Evolutionary conservation across 2,888 invertebrate species (phyloP).

Genomic region (Graphium colonna): DNA sequence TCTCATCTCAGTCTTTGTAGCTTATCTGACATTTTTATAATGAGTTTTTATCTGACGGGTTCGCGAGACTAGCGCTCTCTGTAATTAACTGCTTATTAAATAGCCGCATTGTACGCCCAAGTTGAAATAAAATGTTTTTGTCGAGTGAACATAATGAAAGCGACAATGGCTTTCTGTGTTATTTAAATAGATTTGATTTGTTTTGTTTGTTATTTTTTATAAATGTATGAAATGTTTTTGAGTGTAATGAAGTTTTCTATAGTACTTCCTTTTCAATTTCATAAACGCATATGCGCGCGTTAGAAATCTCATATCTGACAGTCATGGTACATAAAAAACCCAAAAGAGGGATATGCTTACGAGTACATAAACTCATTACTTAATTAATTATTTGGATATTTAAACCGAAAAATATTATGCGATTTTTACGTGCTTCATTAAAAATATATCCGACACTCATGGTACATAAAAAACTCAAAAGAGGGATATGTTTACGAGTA

Average conservation of each 20-base stretch:
- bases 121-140: not conserved
- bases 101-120: slow-evolving; percentile 5
- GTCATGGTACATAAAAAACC: not conserved
- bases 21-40: slow-evolving; percentile 23
- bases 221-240: not conserved
- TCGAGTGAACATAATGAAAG: not conserved
- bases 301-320: too few species aligned
- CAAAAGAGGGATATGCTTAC: not conserved
- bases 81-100: slow-evolving; percentile 24
- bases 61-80: not conserved
- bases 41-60: slow-evolving; percentile 20
- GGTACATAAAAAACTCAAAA: not conserved
- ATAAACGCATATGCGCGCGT: too few species aligned
- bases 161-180: too few species aligned
- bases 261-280: not conserved
- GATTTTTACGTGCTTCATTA: too few species aligned
- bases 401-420: too few species aligned
- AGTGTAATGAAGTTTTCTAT: not conserved
- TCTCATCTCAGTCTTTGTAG: slow-evolving; percentile 12
- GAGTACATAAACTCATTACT: not conserved
- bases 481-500: not conserved
- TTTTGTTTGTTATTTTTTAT: not conserved
- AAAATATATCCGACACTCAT: too few species aligned
- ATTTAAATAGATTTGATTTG: too few species aligned
- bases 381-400: not conserved